Conservation (phyloP, 2,797 vertebrate genomes). For the Distichodus sexfasciatus region DNA sequence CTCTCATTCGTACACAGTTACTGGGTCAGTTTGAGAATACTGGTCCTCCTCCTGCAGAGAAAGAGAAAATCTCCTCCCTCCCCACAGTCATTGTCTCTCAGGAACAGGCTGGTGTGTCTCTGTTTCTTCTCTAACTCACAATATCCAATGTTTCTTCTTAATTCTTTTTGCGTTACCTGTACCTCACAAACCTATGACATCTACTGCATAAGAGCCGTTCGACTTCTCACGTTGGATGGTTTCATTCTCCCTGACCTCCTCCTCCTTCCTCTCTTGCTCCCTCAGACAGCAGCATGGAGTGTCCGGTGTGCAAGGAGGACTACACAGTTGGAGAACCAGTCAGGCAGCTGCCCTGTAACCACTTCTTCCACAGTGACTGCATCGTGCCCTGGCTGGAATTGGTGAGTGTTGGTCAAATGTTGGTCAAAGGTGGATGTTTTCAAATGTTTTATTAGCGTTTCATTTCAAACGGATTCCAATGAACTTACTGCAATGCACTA, state of each 20-base stretch:
- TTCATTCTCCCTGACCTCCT: not conserved
- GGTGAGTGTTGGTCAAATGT: slow-evolving; percentile 80
- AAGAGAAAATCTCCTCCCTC: slow-evolving; percentile 92
- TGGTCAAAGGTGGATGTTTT: too few relatives aligned
- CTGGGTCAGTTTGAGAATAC: slow-evolving; percentile 94
- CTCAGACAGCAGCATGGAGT: slow-evolving; percentile 86
- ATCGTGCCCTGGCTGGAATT: slow-evolving; percentile 98
- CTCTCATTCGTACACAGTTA: slow-evolving; percentile 68
- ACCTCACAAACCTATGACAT: too few relatives aligned
- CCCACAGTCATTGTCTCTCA: slow-evolving; percentile 92
- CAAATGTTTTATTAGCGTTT: too few relatives aligned
- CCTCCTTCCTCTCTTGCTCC: not conserved
- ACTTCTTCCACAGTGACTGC: slow-evolving; percentile 96
- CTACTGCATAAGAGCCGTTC: too few relatives aligned
- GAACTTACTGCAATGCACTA: too few relatives aligned
- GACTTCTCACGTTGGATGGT: too few relatives aligned
- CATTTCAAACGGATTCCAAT: too few relatives aligned
- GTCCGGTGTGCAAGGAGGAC: slow-evolving; percentile 97
- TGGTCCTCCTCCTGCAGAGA: slow-evolving; percentile 92
- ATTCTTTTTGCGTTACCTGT: too few relatives aligned
- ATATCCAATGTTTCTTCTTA: too few relatives aligned
- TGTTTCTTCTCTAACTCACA: slow-evolving; percentile 9
- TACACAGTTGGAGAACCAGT: slow-evolving; percentile 87
- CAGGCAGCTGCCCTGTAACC: slow-evolving; percentile 93
- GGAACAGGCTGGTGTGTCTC: slow-evolving; percentile 82